phyloP scores from a whole-genome alignment of 2,797 vertebrate species.

The Aphelocoma californica region DNA sequence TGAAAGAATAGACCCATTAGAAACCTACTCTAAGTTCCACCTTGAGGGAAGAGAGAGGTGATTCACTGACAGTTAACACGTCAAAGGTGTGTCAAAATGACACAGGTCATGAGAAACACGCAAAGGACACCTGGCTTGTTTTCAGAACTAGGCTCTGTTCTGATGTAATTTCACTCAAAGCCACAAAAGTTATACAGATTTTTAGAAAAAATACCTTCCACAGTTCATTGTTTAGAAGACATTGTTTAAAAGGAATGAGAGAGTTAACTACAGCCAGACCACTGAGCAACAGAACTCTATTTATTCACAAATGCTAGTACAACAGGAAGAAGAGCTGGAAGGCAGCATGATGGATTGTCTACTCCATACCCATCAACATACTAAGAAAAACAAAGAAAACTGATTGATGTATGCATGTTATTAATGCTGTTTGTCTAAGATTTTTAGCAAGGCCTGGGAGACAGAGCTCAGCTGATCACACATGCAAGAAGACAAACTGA shows the following conservation, averaged over 20 bases:
- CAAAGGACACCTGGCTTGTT: background rate
- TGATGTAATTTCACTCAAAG: background rate
- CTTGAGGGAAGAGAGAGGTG: background rate
- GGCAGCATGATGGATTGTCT: background rate
- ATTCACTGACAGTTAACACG: background rate
- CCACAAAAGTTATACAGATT: background rate
- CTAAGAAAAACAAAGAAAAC: background rate
- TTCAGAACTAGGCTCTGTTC: background rate
- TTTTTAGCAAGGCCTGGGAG: background rate
- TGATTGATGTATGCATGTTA: background rate
- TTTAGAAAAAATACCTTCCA: background rate
- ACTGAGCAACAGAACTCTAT: background rate
- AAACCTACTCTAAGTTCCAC: background rate
- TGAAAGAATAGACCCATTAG: background rate
- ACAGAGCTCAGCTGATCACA: background rate
- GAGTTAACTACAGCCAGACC: background rate
- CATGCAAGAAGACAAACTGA: background rate
- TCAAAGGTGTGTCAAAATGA: background rate
- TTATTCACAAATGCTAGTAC: background rate
- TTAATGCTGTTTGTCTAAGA: background rate
- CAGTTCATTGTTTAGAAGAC: background rate
- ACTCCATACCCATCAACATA: background rate
- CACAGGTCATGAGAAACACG: accelerated
- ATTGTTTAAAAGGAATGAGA: background rate
- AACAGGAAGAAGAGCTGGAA: background rate